A percentile compares a stretch with the other conserved stretches of the same genome.
phyloP scores from a whole-genome alignment of 1,140 invertebrate species.

The Cecropterus lyciades region DNA sequence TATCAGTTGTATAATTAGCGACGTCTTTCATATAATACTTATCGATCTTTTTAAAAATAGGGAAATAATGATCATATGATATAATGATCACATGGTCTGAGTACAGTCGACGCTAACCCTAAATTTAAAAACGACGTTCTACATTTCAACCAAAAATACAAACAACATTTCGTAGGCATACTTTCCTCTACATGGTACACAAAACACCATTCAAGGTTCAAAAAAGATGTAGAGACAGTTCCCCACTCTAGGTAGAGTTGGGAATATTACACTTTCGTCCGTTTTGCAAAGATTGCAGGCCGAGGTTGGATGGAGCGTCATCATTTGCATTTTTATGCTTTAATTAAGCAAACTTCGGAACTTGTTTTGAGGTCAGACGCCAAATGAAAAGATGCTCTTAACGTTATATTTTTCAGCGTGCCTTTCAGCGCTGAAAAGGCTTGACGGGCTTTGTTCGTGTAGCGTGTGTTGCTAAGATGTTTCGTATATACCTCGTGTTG shows the following conservation, averaged over 20 bases:
- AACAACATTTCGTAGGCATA: neutral
- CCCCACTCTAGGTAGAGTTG: too few relatives aligned
- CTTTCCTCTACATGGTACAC: neutral
- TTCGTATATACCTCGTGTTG: neutral
- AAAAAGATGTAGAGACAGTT: too few relatives aligned
- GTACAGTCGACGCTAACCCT: too few relatives aligned
- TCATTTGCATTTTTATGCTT: constrained; percentile 20
- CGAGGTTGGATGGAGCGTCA: neutral
- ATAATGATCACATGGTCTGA: too few relatives aligned
- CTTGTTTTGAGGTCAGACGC: constrained; percentile 24
- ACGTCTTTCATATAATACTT: too few relatives aligned
- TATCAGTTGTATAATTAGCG: too few relatives aligned
- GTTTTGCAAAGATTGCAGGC: constrained; percentile 15
- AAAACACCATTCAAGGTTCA: too few relatives aligned
- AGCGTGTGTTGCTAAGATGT: constrained; percentile 8
- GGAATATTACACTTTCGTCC: constrained; percentile 1
- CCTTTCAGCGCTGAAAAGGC: constrained; percentile 19
- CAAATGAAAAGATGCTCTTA: constrained; percentile 21
- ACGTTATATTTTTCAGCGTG: constrained; percentile 22
- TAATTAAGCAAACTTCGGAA: constrained; percentile 25
- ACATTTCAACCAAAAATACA: neutral
- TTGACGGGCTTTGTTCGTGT: constrained; percentile 13
- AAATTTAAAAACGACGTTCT: too few relatives aligned
- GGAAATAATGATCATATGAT: too few relatives aligned
- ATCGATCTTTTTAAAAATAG: too few relatives aligned